Conservation (phyloP, 1,140 invertebrate genomes). For the Bombus soroeensis region DNA sequence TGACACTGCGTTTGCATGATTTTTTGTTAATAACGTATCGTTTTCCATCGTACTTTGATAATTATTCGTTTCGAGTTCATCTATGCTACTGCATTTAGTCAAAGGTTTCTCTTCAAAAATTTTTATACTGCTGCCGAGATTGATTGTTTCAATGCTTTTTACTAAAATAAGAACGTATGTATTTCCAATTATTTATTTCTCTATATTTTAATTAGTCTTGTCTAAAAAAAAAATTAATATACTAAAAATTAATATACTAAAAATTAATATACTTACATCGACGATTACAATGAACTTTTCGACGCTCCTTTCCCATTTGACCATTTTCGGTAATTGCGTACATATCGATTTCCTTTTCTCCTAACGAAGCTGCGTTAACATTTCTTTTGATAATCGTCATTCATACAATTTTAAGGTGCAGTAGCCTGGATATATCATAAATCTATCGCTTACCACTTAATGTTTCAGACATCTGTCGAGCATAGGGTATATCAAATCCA, state of each 20-base stretch:
- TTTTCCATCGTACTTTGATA: not conserved
- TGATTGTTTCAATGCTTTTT: constrained; percentile 61
- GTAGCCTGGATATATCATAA: not conserved
- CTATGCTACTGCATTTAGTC: constrained; percentile 18
- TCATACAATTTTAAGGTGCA: no score
- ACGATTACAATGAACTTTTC: not conserved
- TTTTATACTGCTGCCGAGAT: constrained; percentile 71
- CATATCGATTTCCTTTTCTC: not conserved
- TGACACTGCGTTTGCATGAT: not conserved
- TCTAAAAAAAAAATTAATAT: not conserved
- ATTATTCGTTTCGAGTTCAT: not conserved
- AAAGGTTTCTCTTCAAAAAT: constrained; percentile 67
- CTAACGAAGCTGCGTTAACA: not conserved
- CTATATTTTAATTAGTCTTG: not conserved
- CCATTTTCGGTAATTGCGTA: not conserved
- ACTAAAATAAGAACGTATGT: constrained; percentile 43
- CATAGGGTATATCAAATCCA: constrained; percentile 66
- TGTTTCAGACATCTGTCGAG: constrained; percentile 45
- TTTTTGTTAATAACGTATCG: constrained; percentile 3
- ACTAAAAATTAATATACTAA: constrained; percentile 9
- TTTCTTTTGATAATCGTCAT: not conserved
- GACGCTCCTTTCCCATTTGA: not conserved
- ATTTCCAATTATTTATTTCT: not conserved
- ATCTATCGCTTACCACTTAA: constrained; percentile 14
- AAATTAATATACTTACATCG: not conserved